Percentiles rank a stretch among this genome's conserved stretches.
Conservation (phyloP, 2,797 vertebrate species). For the Gambelia wislizenii region DNA sequence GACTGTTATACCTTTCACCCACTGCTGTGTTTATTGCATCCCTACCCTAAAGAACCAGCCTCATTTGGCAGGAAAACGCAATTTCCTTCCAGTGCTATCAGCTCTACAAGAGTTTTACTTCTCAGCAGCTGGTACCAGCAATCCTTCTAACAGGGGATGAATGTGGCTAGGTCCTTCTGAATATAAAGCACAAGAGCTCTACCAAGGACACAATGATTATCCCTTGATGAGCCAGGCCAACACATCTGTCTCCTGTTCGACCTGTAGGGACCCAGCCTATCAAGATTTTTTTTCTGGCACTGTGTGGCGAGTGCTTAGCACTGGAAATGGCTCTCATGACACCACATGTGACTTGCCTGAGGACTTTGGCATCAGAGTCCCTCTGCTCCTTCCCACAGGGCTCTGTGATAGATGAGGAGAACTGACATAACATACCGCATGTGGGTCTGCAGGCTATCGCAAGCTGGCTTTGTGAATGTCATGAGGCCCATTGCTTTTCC, state of each 20-base stretch:
- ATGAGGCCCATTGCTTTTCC: not conserved
- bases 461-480: slow-evolving; percentile 27
- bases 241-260: not conserved
- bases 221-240: not conserved
- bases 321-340: slow-evolving; percentile 2
- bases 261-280: slow-evolving; percentile 7
- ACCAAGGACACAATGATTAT: not conserved
- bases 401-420: slow-evolving; percentile 12
- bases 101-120: too few species aligned
- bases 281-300: slow-evolving; percentile 15
- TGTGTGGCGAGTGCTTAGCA: not conserved
- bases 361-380: not conserved
- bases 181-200: not conserved
- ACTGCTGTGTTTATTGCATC: too few species aligned
- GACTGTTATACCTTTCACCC: too few species aligned
- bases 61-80: too few species aligned
- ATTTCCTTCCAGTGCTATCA: not conserved
- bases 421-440: not conserved
- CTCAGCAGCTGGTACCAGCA: not conserved
- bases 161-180: too few species aligned
- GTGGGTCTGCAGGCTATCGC: not conserved
- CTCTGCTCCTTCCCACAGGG: slow-evolving; percentile 17
- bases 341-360: not conserved
- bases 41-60: too few species aligned
- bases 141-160: not conserved